Evolutionary conservation across 2,888 invertebrate species (phyloP), one percentile per base, ranked within the genome.

Genomic region (Microdon myrmicae): DNA sequence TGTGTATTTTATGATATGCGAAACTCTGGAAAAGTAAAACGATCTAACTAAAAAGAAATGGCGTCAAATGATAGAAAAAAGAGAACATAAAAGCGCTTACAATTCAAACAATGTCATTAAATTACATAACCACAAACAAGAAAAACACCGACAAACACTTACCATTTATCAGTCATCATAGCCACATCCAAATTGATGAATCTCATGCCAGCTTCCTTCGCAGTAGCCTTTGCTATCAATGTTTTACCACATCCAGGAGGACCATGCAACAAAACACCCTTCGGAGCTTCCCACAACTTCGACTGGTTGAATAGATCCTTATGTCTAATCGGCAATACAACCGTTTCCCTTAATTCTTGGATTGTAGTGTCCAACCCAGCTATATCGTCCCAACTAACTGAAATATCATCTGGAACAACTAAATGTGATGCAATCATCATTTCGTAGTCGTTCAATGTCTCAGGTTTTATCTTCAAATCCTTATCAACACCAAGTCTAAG

Each of bases 201-300:
- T 70, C 90, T 86, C 73, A 92, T 94, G 71, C 90, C 90, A 3
- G 94, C 91, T 78, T 94, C 94, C 76, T 90, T 90, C 0, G 96
- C 96, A 1, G 94, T 94, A 79, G 97, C 97, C 81, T 96, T 96
- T 0, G 97, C 97, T 68, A 97, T 93, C 77, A 97, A 85, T 0
- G 97, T 97, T 81, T 97, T 97, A 12, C 97, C 97, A 81, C 96
- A 97, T 16, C 96, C 86, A 32, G 97, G 97, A 13, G 97, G 97
- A 1, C 97, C 97, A 78, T 97, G 94, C 39, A 98, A 82, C 37
- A 98, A 80, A 4, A 96, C 93, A 32, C 95, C 94, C 85, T 95
- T 96, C 0, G 96, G 96, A 6, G 96, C 90, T 78, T 92, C 90
- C 17, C 94, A 90, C 7, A 96, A 83, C 47, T 86, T 83, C 2